phyloP scores from a whole-genome alignment of 2,113 vertebrate species.

The Panthera leo region DNA sequence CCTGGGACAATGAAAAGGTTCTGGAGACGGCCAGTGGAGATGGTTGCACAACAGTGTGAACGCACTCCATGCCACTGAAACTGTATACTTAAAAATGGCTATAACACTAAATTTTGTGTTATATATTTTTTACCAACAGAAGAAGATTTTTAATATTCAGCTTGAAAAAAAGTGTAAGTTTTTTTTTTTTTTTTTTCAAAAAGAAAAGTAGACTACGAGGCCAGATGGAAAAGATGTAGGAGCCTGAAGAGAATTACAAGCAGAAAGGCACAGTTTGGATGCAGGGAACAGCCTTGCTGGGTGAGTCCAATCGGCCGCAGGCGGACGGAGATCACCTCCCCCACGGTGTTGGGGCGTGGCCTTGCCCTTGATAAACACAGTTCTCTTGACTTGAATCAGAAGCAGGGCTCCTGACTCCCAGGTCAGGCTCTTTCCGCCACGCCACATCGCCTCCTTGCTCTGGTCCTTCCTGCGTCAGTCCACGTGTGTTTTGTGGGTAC shows the following conservation, averaged over 20 bases:
- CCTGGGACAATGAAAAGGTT: not conserved
- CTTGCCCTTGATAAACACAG: rapidly evolving
- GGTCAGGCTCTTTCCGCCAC: not conserved
- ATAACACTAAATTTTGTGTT: not conserved
- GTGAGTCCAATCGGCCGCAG: rapidly evolving
- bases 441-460: not conserved
- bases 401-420: not conserved
- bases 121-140: not conserved
- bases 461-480: not conserved
- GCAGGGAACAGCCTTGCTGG: not conserved
- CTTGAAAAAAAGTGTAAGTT: not conserved
- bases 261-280: not conserved
- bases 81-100: not conserved
- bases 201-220: not conserved
- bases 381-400: not conserved
- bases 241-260: not conserved
- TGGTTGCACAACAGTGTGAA: rapidly evolving
- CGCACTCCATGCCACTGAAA: not conserved
- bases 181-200: not conserved
- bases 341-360: rapidly evolving
- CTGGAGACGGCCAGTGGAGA: not conserved
- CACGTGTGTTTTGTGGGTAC: not conserved
- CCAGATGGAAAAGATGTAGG: not conserved
- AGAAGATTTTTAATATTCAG: not conserved
- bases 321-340: rapidly evolving